Base-by-base conservation (phyloP, 2,797 vertebrate genomes). In the Danio aesculapii region DNA sequence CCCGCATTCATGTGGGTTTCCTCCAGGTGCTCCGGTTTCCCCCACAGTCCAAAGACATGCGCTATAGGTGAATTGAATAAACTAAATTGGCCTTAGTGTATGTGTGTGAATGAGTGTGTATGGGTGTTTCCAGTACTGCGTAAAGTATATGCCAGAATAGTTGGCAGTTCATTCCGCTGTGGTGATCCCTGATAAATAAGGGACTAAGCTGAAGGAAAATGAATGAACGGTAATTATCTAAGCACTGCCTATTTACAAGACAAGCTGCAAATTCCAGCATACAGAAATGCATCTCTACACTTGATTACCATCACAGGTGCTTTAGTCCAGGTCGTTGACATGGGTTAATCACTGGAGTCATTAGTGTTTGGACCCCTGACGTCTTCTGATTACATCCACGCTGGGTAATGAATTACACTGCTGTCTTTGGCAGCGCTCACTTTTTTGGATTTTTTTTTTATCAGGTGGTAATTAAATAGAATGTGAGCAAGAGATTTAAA, bases 331-430 rank as follows among this genome's bases (percentile, higher is more conserved):
- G 77, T 82, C 82, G 73, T 82, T 88, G 84, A 75, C 81, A 47
- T 46, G 30, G 71, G 79, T 87, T 90, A 90, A 92, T 92, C 84
- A 85, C 85, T 88, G 71, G 72, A 59, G 49, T 90, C 86, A 89
- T 91, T 91, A 90, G 76, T 77, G 82, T 84, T 83, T n/a, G 47
- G 70, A 73, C 73, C 83, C 84, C 86, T 64, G 79, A 72, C 21
- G 82, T 83, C 80, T 62, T 50, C 87, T 88, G 86, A 92, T 91
- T 88, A 84, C 86, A 88, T 90, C 79, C 82, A 77, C 80, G 81
- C 84, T 77, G 64, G 47, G 78, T 87, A 89, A 88, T 88, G 84
- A 89, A 89, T 88, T 85, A 83, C 79, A 64, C 64, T 79, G 73
- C 63, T 68, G 64, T 77, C 63, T 78, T 76, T 55, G 21, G 61